Base-by-base conservation (phyloP, 2,113 vertebrate genomes). In the Origma solitaria region DNA sequence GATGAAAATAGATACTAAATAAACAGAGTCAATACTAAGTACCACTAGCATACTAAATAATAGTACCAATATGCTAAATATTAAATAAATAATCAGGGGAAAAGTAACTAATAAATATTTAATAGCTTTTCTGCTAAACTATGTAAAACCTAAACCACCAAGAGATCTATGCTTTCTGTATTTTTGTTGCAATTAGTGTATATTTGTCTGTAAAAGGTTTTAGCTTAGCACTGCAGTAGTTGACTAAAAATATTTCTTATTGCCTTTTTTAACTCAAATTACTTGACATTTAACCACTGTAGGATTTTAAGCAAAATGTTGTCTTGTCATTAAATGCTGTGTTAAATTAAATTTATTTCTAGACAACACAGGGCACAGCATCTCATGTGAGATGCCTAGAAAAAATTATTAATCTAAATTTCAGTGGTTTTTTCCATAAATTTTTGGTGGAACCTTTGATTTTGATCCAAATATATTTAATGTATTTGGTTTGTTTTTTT, bases 161-260 rank as follows among this genome's bases (percentile, higher is more conserved):
- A 61, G 15, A 27, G 1, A 2, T 24, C n/a, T 73, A 35, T 0
- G 0, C 1, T 61, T 92, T 83, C 56, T 76, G 2, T 28, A 44
- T 61, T 31, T 72, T 54, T 57, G 9, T 22, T 42, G 28, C 47
- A 56, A 57, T 44, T 47, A 53, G 10, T 57, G 3, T 50, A 38
- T n/a, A 47, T 60, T 68, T 88, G 2, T n/a, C 17, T 57, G 20
- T 51, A 86, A 69, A 87, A 72, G 1, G 3, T 30, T 86, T 27
- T 51, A 68, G 8, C 22, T 82, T 82, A 72, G 4, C 18, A 51
- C 8, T 69, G 7, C 33, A 56, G 21, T 17, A 76, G 23, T 7
- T 37, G n/a, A 30, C 56, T 35, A 82, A 54, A 86, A 77, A 38
- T 24, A 3, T 44, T 93, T 87, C 10, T 18, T 61, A 14, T 37